Conservation (phyloP, 1,140 invertebrate species). For the Euwallacea fornicatus region DNA sequence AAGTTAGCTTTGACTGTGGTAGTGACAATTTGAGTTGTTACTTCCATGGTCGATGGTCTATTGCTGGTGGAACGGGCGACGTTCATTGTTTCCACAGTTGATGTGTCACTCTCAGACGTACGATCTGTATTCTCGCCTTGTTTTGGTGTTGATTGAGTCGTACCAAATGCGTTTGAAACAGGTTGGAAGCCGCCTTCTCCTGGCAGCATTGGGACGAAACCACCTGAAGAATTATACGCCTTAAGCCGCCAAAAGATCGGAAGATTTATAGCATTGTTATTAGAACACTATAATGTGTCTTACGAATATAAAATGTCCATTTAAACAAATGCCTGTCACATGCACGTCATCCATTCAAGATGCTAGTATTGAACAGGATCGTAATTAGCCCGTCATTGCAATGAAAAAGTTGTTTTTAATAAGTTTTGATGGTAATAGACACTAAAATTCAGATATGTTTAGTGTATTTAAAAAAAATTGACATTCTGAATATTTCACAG, state of each 20-base stretch:
- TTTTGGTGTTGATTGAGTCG: neutral
- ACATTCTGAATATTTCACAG: no score
- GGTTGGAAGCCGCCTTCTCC: conserved; percentile 69
- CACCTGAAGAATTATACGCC: conserved; percentile 54
- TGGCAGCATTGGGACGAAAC: conserved; percentile 72
- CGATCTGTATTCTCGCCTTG: neutral
- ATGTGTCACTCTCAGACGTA: conserved; percentile 3
- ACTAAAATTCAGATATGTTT: no score
- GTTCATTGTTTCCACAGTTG: conserved; percentile 20
- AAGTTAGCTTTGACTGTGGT: neutral
- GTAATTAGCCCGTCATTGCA: no score
- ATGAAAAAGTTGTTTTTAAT: no score
- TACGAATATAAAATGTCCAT: no score
- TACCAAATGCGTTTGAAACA: conserved; percentile 52
- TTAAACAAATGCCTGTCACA: no score
- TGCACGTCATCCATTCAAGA: no score
- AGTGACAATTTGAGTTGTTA: neutral
- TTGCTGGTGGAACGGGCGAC: conserved; percentile 6
- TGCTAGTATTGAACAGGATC: no score
- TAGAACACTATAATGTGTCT: no score
- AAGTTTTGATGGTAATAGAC: no score
- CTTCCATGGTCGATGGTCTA: neutral
- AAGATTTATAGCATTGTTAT: no score
- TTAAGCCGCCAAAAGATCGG: neutral
- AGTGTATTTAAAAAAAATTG: no score